Conservation (phyloP, 2,888 invertebrate species). For the Linnaemya vulpina region DNA sequence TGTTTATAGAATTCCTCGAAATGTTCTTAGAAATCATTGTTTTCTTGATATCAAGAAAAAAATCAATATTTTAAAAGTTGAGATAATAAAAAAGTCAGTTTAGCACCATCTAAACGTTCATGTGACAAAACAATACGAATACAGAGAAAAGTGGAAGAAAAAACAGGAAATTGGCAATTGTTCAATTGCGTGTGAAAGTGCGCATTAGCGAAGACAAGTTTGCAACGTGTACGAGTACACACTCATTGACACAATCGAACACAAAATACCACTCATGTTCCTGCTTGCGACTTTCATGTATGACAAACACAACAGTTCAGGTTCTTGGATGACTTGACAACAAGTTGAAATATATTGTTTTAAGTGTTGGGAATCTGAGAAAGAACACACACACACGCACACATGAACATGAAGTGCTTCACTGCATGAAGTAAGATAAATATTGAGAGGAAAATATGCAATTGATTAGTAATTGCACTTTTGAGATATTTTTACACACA, state of each 20-base stretch:
- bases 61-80: conserved; percentile 39
- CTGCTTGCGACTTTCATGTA: conserved; percentile 10
- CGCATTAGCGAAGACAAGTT: conserved; percentile 50
- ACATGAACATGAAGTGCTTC: conserved; percentile 2
- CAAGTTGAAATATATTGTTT: conserved; percentile 37
- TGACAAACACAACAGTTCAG: conserved; percentile 8
- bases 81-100: conserved; percentile 7
- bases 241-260: conserved; percentile 4
- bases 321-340: conserved; percentile 22
- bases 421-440: neutral
- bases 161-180: conserved; percentile 68
- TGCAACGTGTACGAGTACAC: conserved; percentile 23
- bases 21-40: conserved; percentile 31
- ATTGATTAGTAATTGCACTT: conserved; percentile 53
- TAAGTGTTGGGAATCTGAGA: conserved; percentile 2
- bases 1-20: neutral
- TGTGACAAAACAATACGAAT: conserved; percentile 39
- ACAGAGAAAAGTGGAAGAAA: conserved; percentile 33
- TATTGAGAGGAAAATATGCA: conserved; percentile 30
- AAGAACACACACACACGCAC: no score
- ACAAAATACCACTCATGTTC: conserved; percentile 27
- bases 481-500: neutral
- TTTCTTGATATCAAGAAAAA: conserved; percentile 16
- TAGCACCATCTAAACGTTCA: neutral
- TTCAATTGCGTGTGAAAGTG: conserved; percentile 70